phyloP scores from a whole-genome alignment of 2,888 invertebrate species.

The Scaeva pyrastri region DNA sequence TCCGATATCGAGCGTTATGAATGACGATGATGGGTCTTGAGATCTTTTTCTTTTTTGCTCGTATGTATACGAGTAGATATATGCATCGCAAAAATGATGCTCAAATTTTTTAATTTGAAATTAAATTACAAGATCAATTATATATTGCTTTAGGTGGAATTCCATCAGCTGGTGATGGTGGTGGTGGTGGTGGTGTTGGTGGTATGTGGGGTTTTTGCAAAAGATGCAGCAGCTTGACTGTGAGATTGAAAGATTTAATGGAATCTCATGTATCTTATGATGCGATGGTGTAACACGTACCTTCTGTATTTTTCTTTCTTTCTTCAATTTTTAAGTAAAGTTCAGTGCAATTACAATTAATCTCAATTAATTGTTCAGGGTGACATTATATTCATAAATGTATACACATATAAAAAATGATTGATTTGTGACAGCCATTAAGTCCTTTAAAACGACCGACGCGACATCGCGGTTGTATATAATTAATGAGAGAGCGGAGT shows the following conservation, averaged over 20 bases:
- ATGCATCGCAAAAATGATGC: constrained; percentile 22
- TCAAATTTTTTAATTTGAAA: constrained; percentile 70
- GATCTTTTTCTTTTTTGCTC: constrained; percentile 2
- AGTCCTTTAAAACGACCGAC: constrained; percentile 11
- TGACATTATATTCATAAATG: constrained; percentile 45
- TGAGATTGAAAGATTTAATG: constrained; percentile 35
- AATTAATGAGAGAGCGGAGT: constrained; percentile 16
- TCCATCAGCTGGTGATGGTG: not conserved
- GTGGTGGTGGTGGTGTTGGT: not conserved
- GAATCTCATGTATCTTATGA: constrained; percentile 42
- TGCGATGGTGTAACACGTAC: constrained; percentile 9
- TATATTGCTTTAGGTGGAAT: constrained; percentile 28
- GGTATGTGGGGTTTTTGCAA: constrained; percentile 44
- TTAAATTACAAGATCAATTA: constrained; percentile 74
- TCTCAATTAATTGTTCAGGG: constrained; percentile 61
- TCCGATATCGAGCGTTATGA: constrained; percentile 69
- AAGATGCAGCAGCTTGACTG: constrained; percentile 7
- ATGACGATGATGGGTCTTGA: constrained; percentile 57
- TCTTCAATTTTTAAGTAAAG: constrained; percentile 31
- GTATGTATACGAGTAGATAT: too few relatives aligned
- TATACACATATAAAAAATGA: constrained; percentile 12
- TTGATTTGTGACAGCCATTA: constrained; percentile 43
- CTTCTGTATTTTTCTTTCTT: not conserved
- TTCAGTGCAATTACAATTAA: constrained; percentile 67
- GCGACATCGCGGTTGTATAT: not conserved